Conservation (phyloP, 2,113 vertebrate species). For the Erythrocercus mccallii region DNA sequence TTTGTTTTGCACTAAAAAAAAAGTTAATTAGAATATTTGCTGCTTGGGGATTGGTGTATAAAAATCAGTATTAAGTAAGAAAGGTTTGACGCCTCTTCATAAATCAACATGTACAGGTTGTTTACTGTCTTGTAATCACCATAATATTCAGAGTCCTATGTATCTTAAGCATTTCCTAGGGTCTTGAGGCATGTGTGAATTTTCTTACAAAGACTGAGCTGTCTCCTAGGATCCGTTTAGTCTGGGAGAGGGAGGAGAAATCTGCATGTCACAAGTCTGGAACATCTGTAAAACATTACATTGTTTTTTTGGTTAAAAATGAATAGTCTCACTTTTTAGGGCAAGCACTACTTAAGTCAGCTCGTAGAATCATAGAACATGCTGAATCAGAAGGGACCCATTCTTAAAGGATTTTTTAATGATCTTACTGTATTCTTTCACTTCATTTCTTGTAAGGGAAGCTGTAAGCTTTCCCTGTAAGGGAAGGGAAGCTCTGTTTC, state of each 20-base stretch:
- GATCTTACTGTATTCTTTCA: neutral
- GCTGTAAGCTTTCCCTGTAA: no score
- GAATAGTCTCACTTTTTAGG: neutral
- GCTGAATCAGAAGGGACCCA: neutral
- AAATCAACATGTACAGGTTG: neutral
- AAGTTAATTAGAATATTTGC: neutral
- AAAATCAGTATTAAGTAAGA: neutral
- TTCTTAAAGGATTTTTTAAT: neutral
- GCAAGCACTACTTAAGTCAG: neutral
- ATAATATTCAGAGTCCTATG: neutral
- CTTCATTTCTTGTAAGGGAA: neutral
- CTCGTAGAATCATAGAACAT: neutral
- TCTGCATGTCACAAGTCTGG: accelerated
- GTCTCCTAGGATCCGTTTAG: neutral
- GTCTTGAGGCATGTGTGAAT: neutral
- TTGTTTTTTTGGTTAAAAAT: neutral
- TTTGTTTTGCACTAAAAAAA: neutral
- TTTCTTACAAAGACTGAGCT: neutral
- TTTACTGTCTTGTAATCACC: neutral
- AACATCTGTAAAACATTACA: neutral
- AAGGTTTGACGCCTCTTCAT: neutral
- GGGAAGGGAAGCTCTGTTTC: neutral
- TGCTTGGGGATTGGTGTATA: neutral
- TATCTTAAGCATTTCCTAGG: neutral
- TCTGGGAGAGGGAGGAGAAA: neutral